Percentiles rank a stretch among this genome's conserved stretches.
Evolutionary conservation across 2,113 vertebrate genomes (phyloP).

Genomic region (Anhinga rufa): DNA sequence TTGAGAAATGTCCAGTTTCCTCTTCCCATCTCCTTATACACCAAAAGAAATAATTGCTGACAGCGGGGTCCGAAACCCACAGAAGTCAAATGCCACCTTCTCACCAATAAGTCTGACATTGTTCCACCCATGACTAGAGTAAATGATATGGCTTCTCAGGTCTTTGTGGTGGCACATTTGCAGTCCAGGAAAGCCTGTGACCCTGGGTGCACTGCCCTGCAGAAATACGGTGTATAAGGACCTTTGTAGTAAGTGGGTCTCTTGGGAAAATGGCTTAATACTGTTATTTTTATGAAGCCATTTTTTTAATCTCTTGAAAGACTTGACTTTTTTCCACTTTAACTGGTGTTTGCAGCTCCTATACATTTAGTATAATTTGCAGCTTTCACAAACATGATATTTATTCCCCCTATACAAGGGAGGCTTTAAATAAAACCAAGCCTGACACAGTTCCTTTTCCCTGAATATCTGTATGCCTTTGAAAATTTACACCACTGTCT

Average conservation of each 20-base stretch:
- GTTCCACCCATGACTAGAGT: background rate
- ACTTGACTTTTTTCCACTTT: background rate
- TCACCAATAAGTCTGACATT: background rate
- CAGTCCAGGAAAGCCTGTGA: background rate
- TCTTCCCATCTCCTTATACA: background rate
- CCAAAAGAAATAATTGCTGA: background rate
- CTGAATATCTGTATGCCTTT: background rate
- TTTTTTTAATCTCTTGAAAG: background rate
- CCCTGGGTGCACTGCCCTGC: fast-evolving
- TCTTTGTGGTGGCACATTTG: background rate
- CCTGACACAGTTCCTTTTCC: background rate
- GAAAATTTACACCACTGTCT: background rate
- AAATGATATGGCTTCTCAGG: background rate
- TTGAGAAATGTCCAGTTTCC: background rate
- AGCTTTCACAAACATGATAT: background rate
- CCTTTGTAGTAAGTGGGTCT: background rate
- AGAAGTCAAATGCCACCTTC: background rate
- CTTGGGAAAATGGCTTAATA: background rate
- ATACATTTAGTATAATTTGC: background rate
- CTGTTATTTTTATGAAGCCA: background rate
- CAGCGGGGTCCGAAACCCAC: background rate
- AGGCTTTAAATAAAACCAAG: background rate
- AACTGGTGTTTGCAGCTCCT: background rate
- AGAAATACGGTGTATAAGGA: background rate
- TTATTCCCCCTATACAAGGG: background rate